Conservation (phyloP, 2,888 invertebrate species). For the Tipula confusa region DNA sequence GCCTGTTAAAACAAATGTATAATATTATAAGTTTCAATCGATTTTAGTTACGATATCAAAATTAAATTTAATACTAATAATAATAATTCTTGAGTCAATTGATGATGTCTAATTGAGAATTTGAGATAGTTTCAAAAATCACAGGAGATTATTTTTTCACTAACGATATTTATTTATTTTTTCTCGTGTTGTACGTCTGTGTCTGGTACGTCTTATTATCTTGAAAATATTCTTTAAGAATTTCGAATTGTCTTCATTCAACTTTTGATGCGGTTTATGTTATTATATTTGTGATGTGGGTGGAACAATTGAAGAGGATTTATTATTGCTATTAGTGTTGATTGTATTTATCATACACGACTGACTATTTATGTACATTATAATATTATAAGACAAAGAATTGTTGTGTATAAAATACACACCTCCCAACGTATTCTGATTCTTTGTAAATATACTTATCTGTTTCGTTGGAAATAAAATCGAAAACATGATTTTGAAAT, state of each 20-base stretch:
- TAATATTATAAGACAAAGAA: background rate
- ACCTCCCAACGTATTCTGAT: background rate
- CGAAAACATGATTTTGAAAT: background rate
- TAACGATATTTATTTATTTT: background rate
- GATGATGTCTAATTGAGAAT: constrained; percentile 20
- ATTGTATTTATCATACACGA: background rate
- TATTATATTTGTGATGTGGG: background rate
- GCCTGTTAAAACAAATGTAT: no score
- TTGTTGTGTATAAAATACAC: background rate
- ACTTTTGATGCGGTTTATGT: background rate
- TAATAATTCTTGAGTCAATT: constrained; percentile 3
- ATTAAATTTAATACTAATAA: background rate
- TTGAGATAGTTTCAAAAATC: constrained; percentile 3
- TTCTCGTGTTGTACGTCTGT: background rate
- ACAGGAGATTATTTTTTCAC: background rate
- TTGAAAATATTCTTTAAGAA: no score
- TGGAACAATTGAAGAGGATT: constrained; percentile 25
- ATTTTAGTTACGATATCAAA: background rate
- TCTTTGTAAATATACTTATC: background rate
- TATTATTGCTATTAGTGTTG: constrained; percentile 25
- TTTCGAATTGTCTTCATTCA: no score
- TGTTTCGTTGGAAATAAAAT: background rate
- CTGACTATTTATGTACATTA: no score
- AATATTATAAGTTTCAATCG: background rate
- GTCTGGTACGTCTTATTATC: background rate